These are phyloP conservation scores for Sebastes melanostomus DNA, from an alignment of 2,797 vertebrate genomes.

Conservation along the genomic window DNA sequence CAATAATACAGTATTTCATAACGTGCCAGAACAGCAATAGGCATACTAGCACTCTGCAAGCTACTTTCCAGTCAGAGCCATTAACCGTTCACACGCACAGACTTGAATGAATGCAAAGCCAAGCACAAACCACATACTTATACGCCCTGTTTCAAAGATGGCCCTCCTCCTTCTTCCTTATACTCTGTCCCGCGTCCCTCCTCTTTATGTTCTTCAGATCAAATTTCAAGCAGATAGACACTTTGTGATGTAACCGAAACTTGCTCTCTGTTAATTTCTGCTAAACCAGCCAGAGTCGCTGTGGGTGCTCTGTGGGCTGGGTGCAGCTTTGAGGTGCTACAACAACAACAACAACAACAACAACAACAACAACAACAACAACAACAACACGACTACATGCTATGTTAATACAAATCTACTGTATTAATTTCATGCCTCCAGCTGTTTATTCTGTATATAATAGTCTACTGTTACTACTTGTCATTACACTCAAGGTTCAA, in stretches of 20 bases:
- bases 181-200: background rate
- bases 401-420: too few species aligned
- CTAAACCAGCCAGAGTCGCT: constrained; percentile 39
- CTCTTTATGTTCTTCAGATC: constrained; percentile 48
- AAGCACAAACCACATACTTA: background rate
- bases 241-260: constrained; percentile 22
- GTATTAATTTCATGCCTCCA: background rate
- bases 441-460: background rate
- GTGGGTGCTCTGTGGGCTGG: background rate
- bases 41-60: background rate
- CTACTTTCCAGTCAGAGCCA: background rate
- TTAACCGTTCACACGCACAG: background rate
- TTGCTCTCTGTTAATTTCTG: background rate
- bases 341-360: background rate
- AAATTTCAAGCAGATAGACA: constrained; percentile 51
- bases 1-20: background rate
- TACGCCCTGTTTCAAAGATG: background rate
- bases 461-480: background rate
- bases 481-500: background rate
- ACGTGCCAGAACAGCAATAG: background rate
- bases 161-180: background rate
- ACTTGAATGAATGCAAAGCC: background rate
- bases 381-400: too few species aligned
- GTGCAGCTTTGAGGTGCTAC: background rate
- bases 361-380: background rate